Conservation (phyloP, 1,140 invertebrate genomes). For the Drosophila triauraria region DNA sequence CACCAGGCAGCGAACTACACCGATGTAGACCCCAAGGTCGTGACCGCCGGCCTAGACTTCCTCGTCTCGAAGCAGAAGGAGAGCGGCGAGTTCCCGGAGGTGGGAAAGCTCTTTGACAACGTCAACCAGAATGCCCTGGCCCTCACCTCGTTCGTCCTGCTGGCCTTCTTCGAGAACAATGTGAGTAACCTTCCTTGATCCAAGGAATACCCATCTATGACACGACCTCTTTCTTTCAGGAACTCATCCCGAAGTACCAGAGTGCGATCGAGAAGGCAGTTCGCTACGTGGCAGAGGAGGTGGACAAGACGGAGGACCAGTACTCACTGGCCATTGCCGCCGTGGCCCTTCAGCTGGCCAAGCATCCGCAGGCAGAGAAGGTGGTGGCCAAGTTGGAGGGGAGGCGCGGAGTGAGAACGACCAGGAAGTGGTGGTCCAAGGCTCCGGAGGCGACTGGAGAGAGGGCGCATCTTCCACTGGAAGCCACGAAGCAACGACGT, state of each 20-base stretch:
- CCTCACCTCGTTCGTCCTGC: constrained; percentile 93
- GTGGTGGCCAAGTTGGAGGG: constrained; percentile 62
- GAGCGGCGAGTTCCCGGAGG: constrained; percentile 94
- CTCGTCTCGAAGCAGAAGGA: constrained; percentile 87
- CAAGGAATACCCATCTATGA: background rate
- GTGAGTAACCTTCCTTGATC: constrained; percentile 70
- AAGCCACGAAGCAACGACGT: constrained; percentile 89
- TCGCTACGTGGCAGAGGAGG: constrained; percentile 91
- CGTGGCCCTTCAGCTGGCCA: constrained; percentile 91
- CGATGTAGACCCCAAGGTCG: constrained; percentile 90
- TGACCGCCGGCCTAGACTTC: constrained; percentile 92
- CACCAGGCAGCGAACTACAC: constrained; percentile 93
- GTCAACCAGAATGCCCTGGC: constrained; percentile 87
- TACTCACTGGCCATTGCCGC: constrained; percentile 92
- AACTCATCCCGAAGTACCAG: constrained; percentile 86
- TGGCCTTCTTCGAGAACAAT: constrained; percentile 92
- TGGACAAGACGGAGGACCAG: constrained; percentile 89
- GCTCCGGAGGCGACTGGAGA: constrained; percentile 64
- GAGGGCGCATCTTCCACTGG: constrained; percentile 9
- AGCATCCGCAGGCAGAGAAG: constrained; percentile 86
- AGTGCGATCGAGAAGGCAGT: constrained; percentile 91
- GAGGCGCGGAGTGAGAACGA: constrained; percentile 60
- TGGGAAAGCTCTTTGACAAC: constrained; percentile 87
- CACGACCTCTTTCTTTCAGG: constrained; percentile 38
- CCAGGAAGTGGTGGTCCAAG: constrained; percentile 79